Base-by-base conservation (phyloP, 1,140 invertebrate species). In the Eurosta solidaginis region DNA sequence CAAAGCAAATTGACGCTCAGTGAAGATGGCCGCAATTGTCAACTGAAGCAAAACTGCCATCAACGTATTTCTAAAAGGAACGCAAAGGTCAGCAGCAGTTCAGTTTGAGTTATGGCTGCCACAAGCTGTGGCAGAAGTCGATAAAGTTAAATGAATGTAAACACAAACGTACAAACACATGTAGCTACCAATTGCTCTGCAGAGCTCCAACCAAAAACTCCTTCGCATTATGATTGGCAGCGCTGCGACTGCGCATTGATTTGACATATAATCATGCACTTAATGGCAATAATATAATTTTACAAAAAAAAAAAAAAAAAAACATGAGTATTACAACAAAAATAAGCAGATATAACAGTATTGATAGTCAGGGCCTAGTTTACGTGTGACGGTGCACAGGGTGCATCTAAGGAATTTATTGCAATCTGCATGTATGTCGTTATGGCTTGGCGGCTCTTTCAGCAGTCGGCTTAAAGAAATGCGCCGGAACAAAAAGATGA, bases 241-340 rank as follows among this genome's bases (percentile, higher is more conserved):
- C 4, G 40, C 25, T 74, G 68, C 20, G 17, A 1, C 36, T 20
- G 29, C 10, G 36, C 73, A 74, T 74, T 74, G 73, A 74, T 74
- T 74, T 45, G 44, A 29, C 27, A 14, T 40, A 74, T 74, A 74
- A 74, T 47, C 40, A 44, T 10, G 73, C 40, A 22, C 44, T 25
- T 74, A 74, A 74, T 47, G 27, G 25, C 73, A 14, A 36, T 47
- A 45, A 74, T 74, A 74, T 44, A 47, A 74, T 45, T 74, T 9
- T 27, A 10, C 25, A n/a, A 74, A 74, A 45, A 44, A 42, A 20
- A 36, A 74, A 25, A 74, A 25, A 12, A 22, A 52, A 49, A n/a
- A 68, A 17, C 7, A 36, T 40, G 40, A 63, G 54, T 33, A 59
- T 0, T 5, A 22, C 17, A 59, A 33, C 5, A 59, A 42, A 63